phyloP scores from a whole-genome alignment of 2,888 invertebrate species.

The Crossocerus cetratus region DNA sequence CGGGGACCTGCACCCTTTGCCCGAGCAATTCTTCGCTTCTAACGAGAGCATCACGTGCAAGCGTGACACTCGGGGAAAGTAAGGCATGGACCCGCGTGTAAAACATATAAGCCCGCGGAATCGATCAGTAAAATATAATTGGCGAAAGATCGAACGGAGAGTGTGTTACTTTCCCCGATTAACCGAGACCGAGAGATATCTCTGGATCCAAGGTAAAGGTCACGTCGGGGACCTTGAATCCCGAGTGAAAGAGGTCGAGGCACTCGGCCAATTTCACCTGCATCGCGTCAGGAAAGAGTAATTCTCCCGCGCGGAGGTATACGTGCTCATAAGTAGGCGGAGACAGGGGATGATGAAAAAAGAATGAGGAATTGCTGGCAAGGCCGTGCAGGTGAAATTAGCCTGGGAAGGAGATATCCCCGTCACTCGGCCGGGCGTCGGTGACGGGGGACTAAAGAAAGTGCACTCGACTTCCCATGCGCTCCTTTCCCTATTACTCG shows the following conservation, averaged over 20 bases:
- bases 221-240: slow-evolving; percentile 23
- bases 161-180: not conserved
- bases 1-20: not conserved
- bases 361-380: slow-evolving; percentile 56
- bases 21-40: not conserved
- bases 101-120: too few species aligned
- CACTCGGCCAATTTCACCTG: slow-evolving; percentile 60
- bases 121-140: too few species aligned
- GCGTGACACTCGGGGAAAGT: not conserved
- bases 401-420: slow-evolving; percentile 25
- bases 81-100: too few species aligned
- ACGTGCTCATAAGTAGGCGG: not conserved
- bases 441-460: slow-evolving; percentile 44
- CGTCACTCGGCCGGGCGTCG: slow-evolving; percentile 40
- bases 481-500: slow-evolving; percentile 6
- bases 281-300: slow-evolving; percentile 7
- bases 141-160: too few species aligned
- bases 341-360: slow-evolving; percentile 23
- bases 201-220: not conserved
- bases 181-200: not conserved
- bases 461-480: slow-evolving; percentile 17
- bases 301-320: not conserved
- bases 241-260: slow-evolving; percentile 61
- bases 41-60: not conserved
- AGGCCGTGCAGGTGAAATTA: slow-evolving; percentile 65